Evolutionary conservation across 2,888 invertebrate genomes (phyloP).

Genomic region (Euspilapteryx auroguttella): DNA sequence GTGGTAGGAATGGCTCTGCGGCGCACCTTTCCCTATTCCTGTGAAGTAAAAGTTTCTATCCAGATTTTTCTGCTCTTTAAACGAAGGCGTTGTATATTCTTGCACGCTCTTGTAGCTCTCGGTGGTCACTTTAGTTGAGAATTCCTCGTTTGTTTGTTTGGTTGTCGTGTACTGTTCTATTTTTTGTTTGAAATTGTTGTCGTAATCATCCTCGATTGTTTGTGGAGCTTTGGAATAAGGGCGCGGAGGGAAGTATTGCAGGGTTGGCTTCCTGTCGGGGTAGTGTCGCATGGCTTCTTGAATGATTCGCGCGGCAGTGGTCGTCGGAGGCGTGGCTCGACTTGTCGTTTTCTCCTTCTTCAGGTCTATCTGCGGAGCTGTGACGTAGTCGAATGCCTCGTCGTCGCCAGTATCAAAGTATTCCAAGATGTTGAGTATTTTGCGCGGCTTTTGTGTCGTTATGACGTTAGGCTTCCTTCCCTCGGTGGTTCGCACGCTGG

Average conservation of each 20-base stretch:
- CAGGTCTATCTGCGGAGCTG: conserved; percentile 30
- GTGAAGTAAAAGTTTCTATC: no score
- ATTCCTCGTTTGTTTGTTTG: no score
- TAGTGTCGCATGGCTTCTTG: neutral
- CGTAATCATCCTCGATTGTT: no score
- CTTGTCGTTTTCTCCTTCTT: conserved; percentile 21
- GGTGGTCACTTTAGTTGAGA: no score
- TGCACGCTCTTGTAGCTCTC: no score
- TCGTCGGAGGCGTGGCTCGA: conserved; percentile 7
- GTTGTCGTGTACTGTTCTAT: no score
- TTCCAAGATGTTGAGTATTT: conserved; percentile 21
- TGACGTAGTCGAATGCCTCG: conserved; percentile 31
- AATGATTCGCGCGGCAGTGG: conserved; percentile 11
- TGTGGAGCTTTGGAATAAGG: no score
- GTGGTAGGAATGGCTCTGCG: no score
- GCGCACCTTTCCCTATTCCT: no score
- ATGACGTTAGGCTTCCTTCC: neutral
- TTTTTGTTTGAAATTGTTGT: no score
- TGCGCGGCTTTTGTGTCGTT: conserved; percentile 18
- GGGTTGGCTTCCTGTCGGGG: conserved; percentile 28
- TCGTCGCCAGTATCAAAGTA: conserved; percentile 35
- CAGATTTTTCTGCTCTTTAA: no score
- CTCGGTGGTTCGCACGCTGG: conserved; percentile 3
- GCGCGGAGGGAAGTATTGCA: conserved; percentile 45
- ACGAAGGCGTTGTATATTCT: no score